Evolutionary conservation across 37 sponge, comb jelly and placozoan genomes (phyloP).

Genomic region (Spongia lamella): DNA sequence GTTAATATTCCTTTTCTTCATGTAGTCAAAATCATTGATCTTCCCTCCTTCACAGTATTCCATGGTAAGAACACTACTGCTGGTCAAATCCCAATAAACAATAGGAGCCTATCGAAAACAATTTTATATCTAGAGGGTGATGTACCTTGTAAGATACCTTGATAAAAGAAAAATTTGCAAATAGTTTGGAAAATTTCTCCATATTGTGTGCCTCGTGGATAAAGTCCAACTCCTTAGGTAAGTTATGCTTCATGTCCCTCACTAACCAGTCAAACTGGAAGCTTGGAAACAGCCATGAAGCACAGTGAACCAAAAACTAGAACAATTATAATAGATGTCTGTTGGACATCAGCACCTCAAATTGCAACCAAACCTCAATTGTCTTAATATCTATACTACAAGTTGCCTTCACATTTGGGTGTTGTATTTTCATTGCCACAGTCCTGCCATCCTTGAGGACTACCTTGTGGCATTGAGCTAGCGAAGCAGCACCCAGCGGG

Average conservation of each 20-base stretch:
- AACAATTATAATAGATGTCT: neutral
- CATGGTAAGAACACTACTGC: constrained; percentile 87
- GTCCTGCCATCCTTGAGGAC: constrained; percentile 60
- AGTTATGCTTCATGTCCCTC: constrained; percentile 67
- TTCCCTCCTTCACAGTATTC: constrained; percentile 83
- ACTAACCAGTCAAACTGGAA: constrained; percentile 90
- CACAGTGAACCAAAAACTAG: constrained; percentile 78
- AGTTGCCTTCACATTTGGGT: constrained; percentile 78
- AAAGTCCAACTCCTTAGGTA: constrained; percentile 90
- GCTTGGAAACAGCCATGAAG: constrained; percentile 73
- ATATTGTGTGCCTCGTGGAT: constrained; percentile 79
- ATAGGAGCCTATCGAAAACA: constrained; percentile 51
- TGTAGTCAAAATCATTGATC: constrained; percentile 76
- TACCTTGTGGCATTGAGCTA: constrained; percentile 85
- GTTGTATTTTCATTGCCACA: constrained; percentile 94
- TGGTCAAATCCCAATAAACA: constrained; percentile 83
- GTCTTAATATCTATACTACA: constrained; percentile 74
- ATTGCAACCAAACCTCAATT: constrained; percentile 80
- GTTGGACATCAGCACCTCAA: too few species aligned
- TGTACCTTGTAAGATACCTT: constrained; percentile 39
- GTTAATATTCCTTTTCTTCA: constrained; percentile 41
- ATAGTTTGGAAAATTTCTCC: constrained; percentile 72
- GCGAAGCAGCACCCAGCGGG: constrained; percentile 86
- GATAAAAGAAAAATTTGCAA: constrained; percentile 66
- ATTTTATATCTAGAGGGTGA: too few species aligned